These are phyloP conservation scores for Bubo scandiacus DNA, from an alignment of 2,113 vertebrate species.

Conservation along the genomic window DNA sequence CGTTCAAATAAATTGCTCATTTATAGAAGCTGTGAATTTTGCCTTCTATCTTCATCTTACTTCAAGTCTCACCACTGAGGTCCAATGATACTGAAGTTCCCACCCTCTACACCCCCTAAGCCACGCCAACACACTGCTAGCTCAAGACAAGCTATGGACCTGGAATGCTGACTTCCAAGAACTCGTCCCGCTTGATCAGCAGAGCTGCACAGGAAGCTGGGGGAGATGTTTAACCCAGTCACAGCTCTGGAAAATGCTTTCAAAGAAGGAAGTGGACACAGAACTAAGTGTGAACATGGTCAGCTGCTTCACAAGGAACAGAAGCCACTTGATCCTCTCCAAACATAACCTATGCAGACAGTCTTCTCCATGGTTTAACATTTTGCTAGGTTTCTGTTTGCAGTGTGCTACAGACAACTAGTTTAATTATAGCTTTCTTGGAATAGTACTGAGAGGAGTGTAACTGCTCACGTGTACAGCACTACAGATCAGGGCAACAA, in stretches of 20 bases:
- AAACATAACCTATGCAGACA: neutral
- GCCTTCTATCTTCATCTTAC: neutral
- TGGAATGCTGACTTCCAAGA: neutral
- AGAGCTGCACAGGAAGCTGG: neutral
- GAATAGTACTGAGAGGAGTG: neutral
- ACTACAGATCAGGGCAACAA: neutral
- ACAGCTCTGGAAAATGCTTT: neutral
- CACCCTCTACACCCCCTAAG: neutral
- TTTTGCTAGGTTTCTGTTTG: neutral
- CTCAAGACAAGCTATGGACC: neutral
- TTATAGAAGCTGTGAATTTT: neutral
- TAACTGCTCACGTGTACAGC: neutral
- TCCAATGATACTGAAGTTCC: rapidly evolving
- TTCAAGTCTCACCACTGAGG: neutral
- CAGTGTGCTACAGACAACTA: neutral
- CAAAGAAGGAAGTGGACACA: neutral
- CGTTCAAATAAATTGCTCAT: neutral
- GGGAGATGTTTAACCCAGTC: neutral
- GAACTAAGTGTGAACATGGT: neutral
- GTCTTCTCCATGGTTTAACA: neutral
- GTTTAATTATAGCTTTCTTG: neutral
- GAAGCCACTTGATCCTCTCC: neutral
- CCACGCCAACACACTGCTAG: neutral
- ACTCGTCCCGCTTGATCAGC: neutral
- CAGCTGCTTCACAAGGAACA: neutral